These are phyloP conservation scores for Phoenoteleia sp. DNA, from an alignment of 2,888 invertebrate genomes.

Conservation along the genomic window DNA sequence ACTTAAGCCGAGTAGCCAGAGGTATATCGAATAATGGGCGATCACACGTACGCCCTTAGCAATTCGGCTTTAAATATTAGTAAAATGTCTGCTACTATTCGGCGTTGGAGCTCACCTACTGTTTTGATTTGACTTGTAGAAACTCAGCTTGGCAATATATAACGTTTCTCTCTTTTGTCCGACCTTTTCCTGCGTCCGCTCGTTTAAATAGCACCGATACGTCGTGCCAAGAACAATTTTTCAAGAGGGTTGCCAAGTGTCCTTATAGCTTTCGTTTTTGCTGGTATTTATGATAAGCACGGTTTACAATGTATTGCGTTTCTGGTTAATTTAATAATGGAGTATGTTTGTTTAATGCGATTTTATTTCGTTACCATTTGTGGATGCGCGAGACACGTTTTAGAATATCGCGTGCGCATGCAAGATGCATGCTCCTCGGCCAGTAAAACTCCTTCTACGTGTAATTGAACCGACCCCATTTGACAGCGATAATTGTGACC, in stretches of 20 bases:
- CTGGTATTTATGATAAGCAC: conserved; percentile 49
- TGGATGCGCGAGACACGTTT: neutral
- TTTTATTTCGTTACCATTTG: neutral
- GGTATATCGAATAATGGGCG: conserved; percentile 66
- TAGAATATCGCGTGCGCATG: neutral
- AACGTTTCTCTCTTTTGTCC: conserved; percentile 67
- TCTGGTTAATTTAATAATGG: conserved; percentile 48
- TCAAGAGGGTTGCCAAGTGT: conserved; percentile 60
- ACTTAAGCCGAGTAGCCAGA: conserved; percentile 75
- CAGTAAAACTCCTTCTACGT: conserved; percentile 77
- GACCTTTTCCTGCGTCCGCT: conserved; percentile 48
- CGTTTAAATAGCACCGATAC: conserved; percentile 50
- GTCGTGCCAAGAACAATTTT: conserved; percentile 67
- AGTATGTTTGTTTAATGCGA: conserved; percentile 26
- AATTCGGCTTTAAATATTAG: conserved; percentile 85
- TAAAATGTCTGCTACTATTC: conserved; percentile 84
- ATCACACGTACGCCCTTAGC: conserved; percentile 78
- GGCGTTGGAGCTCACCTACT: conserved; percentile 81
- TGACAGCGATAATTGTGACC: conserved; percentile 83
- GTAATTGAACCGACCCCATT: conserved; percentile 84
- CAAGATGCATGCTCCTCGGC: neutral
- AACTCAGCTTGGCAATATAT: conserved; percentile 80
- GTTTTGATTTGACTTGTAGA: conserved; percentile 86
- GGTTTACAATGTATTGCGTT: conserved; percentile 3
- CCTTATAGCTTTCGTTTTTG: conserved; percentile 35